Percentiles rank a stretch among this genome's conserved stretches.
Evolutionary conservation across 2,113 vertebrate genomes (phyloP).

Genomic region (Saimiri boliviensis): DNA sequence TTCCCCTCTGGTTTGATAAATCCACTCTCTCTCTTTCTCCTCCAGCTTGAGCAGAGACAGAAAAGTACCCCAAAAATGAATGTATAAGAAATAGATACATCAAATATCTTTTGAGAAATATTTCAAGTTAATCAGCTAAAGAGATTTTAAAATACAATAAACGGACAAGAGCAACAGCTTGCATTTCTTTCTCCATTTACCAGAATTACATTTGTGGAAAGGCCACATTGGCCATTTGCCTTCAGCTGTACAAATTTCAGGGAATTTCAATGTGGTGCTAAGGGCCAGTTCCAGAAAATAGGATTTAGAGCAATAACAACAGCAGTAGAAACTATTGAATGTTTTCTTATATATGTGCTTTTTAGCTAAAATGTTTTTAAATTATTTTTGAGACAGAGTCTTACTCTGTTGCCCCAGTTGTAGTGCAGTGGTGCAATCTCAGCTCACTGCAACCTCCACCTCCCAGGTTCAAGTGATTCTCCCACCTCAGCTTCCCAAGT

Average conservation of each 20-base stretch:
- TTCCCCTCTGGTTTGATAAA: background rate
- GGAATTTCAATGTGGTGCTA: background rate
- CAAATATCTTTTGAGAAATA: background rate
- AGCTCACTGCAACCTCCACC: no score
- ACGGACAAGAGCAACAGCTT: background rate
- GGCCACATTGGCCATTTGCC: background rate
- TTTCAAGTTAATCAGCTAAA: background rate
- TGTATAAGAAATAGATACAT: background rate
- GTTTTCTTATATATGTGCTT: background rate
- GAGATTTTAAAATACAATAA: background rate
- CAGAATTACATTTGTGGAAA: slow-evolving; percentile 27
- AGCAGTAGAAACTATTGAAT: background rate
- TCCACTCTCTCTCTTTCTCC: background rate
- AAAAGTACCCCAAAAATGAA: background rate
- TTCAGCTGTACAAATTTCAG: background rate
- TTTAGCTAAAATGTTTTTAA: background rate
- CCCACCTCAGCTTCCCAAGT: no score
- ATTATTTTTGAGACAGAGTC: background rate
- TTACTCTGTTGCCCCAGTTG: no score
- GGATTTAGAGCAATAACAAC: background rate
- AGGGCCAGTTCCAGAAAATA: slow-evolving; percentile 20
- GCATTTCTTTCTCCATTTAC: background rate
- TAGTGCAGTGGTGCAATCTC: no score
- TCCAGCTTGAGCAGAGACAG: background rate
- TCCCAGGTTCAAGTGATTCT: no score